These are phyloP conservation scores for Lasioglossum zephyrum DNA, from an alignment of 2,888 invertebrate genomes.

Conservation along the genomic window DNA sequence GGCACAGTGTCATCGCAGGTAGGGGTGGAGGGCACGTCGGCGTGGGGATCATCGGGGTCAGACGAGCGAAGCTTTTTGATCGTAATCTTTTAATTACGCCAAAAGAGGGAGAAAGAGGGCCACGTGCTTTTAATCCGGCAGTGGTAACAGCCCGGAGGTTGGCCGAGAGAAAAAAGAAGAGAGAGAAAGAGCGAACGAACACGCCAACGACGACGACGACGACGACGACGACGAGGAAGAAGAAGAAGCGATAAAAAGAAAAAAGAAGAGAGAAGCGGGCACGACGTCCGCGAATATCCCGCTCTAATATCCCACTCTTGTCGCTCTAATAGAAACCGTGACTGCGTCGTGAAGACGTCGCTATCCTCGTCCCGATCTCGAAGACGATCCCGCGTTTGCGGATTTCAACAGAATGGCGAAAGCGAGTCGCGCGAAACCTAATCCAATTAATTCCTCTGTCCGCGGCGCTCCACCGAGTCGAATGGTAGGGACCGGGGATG, in stretches of 20 bases:
- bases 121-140: constrained; percentile 26
- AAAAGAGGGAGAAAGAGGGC: neutral
- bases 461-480: neutral
- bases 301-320: constrained; percentile 19
- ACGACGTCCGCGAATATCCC: neutral
- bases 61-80: constrained; percentile 53
- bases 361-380: constrained; percentile 37
- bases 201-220: neutral
- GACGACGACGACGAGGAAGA: neutral
- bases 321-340: constrained; percentile 42
- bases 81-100: constrained; percentile 67
- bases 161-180: neutral
- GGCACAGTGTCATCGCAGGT: constrained; percentile 12
- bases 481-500: neutral
- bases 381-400: constrained; percentile 3
- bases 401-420: neutral
- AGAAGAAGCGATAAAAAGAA: neutral
- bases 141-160: constrained; percentile 28
- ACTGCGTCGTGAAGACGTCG: constrained; percentile 14
- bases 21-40: neutral
- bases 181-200: neutral
- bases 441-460: constrained; percentile 42
- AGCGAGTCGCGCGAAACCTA: constrained; percentile 18
- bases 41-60: constrained; percentile 18
- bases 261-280: neutral